phyloP scores from a whole-genome alignment of 2,888 invertebrate genomes.

The Macaria liturata region DNA sequence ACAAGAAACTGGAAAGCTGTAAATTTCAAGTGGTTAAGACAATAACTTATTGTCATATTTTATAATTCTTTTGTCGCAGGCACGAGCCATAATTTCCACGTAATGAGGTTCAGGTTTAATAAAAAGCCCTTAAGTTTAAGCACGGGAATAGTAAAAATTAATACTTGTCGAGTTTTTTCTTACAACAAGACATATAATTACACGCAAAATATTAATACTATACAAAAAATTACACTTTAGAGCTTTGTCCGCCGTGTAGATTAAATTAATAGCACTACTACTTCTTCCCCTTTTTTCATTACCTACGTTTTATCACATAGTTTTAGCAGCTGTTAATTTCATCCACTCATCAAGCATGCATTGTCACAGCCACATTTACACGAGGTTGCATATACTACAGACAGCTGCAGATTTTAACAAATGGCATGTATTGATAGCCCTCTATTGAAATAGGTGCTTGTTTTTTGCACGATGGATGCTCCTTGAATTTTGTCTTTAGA shows the following conservation, averaged over 20 bases:
- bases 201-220: slow-evolving; percentile 1
- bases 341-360: slow-evolving; percentile 67
- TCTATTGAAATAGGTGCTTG: slow-evolving; percentile 44
- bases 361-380: slow-evolving; percentile 69
- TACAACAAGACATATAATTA: slow-evolving; percentile 1
- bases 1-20: slow-evolving; percentile 41
- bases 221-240: not conserved
- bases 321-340: slow-evolving; percentile 56
- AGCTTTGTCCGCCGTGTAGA: not conserved
- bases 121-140: slow-evolving; percentile 10
- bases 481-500: slow-evolving; percentile 22
- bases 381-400: slow-evolving; percentile 55
- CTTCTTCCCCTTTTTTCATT: not conserved
- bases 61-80: slow-evolving; percentile 33
- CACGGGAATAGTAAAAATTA: slow-evolving; percentile 9
- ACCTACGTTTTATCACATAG: slow-evolving; percentile 31
- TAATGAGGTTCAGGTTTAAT: slow-evolving; percentile 16
- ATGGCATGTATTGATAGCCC: slow-evolving; percentile 63
- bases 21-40: slow-evolving; percentile 47
- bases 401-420: slow-evolving; percentile 75
- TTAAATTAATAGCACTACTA: not conserved
- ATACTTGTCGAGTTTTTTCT: slow-evolving; percentile 6
- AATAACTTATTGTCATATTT: slow-evolving; percentile 34
- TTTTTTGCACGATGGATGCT: slow-evolving; percentile 34
- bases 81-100: slow-evolving; percentile 43